Conservation (phyloP, 2,797 vertebrate genomes). For the Sciaenops ocellatus region DNA sequence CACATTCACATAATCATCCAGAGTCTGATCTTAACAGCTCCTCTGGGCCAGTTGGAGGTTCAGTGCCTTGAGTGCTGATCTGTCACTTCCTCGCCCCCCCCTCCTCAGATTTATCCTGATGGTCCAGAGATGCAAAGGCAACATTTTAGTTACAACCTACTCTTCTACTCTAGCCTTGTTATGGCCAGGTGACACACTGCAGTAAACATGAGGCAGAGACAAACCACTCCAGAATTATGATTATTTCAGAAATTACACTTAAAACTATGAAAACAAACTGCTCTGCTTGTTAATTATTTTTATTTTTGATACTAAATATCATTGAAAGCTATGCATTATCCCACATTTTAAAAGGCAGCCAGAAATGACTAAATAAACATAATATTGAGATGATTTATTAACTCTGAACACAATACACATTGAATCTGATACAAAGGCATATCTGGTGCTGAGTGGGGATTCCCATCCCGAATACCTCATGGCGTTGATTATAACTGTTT, state of each 20-base stretch:
- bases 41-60: neutral
- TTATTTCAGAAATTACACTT: neutral
- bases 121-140: neutral
- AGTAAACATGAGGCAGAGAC: neutral
- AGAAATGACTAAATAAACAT: neutral
- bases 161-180: no score
- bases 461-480: neutral
- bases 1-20: neutral
- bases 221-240: neutral
- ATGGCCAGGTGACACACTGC: no score
- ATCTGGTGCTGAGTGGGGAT: conserved; percentile 2
- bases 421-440: neutral
- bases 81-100: neutral
- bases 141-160: neutral
- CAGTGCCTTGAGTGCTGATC: neutral
- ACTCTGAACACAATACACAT: neutral
- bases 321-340: neutral
- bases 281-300: no score
- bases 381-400: neutral
- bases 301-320: neutral
- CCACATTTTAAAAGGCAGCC: neutral
- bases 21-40: conserved; percentile 4
- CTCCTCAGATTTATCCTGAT: neutral
- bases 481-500: conserved; percentile 1
- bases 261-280: neutral